These are phyloP conservation scores for Rhagologus leucostigma DNA, from an alignment of 2,113 vertebrate genomes.

Conservation along the genomic window DNA sequence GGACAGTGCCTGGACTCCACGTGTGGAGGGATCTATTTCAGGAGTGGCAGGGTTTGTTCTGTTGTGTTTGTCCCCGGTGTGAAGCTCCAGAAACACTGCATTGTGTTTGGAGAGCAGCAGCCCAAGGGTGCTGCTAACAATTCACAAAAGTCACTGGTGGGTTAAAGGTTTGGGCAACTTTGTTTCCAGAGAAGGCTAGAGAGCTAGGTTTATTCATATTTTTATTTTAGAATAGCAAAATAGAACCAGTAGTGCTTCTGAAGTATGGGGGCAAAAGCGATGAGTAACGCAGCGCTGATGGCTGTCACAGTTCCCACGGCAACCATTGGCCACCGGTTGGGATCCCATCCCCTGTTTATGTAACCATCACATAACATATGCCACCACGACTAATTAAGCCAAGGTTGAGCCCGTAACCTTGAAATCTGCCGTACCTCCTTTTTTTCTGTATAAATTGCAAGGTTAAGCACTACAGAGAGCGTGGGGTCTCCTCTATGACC, in stretches of 20 bases:
- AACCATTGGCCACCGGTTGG: not conserved
- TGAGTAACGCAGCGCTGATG: not conserved
- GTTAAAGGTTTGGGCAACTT: not conserved
- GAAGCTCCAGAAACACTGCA: not conserved
- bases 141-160: not conserved
- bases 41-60: not conserved
- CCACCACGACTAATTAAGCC: not conserved
- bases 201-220: not conserved
- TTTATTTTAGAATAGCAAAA: not conserved
- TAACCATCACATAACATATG: not conserved
- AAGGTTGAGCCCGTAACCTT: not conserved
- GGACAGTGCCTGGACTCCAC: not conserved
- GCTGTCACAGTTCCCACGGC: not conserved
- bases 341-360: not conserved
- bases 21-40: not conserved
- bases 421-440: not conserved
- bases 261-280: not conserved
- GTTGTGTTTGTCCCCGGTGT: accelerated
- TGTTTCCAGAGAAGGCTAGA: not conserved
- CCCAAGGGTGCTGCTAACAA: not conserved
- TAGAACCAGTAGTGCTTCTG: not conserved
- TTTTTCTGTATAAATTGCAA: not conserved
- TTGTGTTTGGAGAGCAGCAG: not conserved
- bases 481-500: accelerated
- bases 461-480: not conserved